Evolutionary conservation across 2,113 vertebrate genomes (phyloP).

Genomic region (Myiagra hebetior): DNA sequence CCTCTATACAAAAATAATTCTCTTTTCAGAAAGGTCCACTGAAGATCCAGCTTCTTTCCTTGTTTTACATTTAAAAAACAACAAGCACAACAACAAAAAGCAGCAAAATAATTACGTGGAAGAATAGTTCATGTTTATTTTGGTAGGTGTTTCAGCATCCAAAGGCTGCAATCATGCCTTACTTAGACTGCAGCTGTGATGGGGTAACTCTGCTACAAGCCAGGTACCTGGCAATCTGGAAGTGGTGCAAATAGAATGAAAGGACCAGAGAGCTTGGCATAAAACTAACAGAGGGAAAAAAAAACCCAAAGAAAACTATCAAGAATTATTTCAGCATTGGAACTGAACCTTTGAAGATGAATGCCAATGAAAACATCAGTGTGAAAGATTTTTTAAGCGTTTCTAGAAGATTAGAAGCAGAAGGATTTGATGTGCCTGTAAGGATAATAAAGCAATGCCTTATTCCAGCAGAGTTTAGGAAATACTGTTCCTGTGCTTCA

Average conservation of each 20-base stretch:
- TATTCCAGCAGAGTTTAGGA: background rate
- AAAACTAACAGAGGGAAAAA: background rate
- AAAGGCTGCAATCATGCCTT: background rate
- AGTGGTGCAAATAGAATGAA: background rate
- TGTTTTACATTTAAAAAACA: background rate
- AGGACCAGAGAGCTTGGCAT: background rate
- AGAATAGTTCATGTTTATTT: background rate
- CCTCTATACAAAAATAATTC: background rate
- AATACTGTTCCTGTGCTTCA: background rate
- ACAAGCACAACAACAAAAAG: background rate
- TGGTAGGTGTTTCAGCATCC: background rate
- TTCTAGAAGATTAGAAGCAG: conserved; percentile 23
- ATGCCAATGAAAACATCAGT: background rate
- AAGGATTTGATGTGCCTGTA: background rate
- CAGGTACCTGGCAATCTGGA: background rate
- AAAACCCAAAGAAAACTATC: background rate
- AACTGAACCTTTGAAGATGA: background rate
- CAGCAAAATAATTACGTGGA: background rate
- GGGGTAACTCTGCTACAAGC: background rate
- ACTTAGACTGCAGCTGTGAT: background rate
- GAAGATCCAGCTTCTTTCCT: background rate
- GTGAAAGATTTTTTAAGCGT: background rate
- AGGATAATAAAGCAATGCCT: background rate
- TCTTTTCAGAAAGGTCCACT: background rate
- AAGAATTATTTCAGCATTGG: background rate